These are phyloP conservation scores for Pterostichus niger DNA, from an alignment of 2,888 invertebrate species.

Conservation along the genomic window DNA sequence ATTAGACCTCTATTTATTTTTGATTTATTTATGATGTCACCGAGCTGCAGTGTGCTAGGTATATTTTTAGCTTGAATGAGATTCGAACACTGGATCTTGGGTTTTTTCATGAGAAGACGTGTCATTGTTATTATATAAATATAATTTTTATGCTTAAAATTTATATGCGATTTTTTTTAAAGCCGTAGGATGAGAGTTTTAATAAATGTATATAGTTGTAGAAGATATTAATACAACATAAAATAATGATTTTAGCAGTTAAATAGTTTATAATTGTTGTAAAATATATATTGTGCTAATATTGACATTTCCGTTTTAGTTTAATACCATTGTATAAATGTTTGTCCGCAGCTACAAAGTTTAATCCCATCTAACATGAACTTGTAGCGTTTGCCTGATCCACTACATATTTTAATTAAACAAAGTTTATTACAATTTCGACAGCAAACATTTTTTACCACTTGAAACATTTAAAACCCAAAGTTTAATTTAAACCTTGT, in stretches of 20 bases:
- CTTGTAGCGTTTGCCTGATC: neutral
- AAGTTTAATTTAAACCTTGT: neutral
- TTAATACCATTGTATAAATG: constrained; percentile 20
- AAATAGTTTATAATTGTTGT: neutral
- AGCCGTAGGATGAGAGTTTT: no score
- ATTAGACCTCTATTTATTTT: no score
- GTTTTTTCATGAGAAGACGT: no score
- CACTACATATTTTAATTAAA: constrained; percentile 20
- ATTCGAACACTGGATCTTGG: no score
- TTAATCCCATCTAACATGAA: constrained; percentile 1
- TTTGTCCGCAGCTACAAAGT: neutral
- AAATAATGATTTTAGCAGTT: neutral
- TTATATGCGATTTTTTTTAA: no score
- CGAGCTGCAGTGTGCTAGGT: no score
- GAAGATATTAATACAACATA: neutral
- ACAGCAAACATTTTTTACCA: neutral
- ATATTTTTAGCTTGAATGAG: no score
- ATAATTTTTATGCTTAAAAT: no score
- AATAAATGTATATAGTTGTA: no score
- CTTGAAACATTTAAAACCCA: constrained; percentile 7
- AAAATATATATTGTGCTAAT: neutral
- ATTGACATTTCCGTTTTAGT: constrained; percentile 1
- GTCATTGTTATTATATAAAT: no score
- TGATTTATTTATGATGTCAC: no score
- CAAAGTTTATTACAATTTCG: constrained; percentile 22